Evolutionary conservation across 2,888 invertebrate species (phyloP).

Genomic region (Spilosoma lubricipeda): DNA sequence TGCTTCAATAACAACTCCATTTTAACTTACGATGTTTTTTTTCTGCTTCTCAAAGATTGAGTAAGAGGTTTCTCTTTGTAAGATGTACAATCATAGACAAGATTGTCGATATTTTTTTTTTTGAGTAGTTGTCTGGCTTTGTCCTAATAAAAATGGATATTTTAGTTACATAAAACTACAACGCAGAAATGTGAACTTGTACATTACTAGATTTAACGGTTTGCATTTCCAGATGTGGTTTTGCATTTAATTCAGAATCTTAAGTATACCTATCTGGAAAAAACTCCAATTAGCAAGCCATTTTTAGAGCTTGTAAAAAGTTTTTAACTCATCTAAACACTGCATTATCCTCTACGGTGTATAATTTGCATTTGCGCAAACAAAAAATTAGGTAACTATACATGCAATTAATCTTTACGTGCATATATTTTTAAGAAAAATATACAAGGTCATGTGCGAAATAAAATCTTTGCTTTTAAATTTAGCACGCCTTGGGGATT

Average conservation of each 20-base stretch:
- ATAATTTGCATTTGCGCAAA: constrained; percentile 39
- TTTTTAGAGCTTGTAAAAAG: constrained; percentile 21
- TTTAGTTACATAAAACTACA: constrained; percentile 20
- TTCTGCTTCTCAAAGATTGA: constrained; percentile 40
- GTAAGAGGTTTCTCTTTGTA: constrained; percentile 56
- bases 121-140: constrained; percentile 5
- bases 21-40: constrained; percentile 37
- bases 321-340: constrained; percentile 18
- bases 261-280: neutral
- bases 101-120: constrained; percentile 28
- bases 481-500: constrained; percentile 26
- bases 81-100: constrained; percentile 32
- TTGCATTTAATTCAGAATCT: neutral
- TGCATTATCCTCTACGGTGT: constrained; percentile 23
- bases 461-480: constrained; percentile 10
- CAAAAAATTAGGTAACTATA: constrained; percentile 24
- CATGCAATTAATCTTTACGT: constrained; percentile 33
- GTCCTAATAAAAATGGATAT: constrained; percentile 29
- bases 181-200: neutral
- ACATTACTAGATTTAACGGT: neutral
- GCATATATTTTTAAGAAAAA: constrained; percentile 29
- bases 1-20: constrained; percentile 37
- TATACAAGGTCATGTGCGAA: constrained; percentile 25
- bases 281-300: neutral
- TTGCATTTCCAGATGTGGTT: neutral